phyloP scores from a whole-genome alignment of 1,140 invertebrate genomes.

The Trichomalopsis sarcophagae region DNA sequence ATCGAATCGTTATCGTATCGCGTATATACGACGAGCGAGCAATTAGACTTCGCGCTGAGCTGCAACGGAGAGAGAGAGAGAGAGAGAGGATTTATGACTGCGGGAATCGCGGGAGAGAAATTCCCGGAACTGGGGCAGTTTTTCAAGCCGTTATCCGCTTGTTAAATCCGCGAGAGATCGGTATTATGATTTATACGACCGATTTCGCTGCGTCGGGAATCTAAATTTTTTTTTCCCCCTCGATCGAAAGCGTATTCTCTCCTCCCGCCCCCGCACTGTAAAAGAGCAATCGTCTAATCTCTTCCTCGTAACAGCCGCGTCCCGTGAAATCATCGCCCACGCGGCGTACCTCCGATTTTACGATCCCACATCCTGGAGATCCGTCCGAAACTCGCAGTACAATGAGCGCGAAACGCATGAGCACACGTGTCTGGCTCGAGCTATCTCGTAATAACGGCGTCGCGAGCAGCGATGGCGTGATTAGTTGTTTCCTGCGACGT shows the following conservation, averaged over 20 bases:
- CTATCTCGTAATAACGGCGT: conserved; percentile 8
- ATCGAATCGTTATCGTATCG: conserved; percentile 15
- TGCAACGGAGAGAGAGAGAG: background rate
- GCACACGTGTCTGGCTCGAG: background rate
- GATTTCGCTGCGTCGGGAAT: no score
- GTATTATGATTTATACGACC: no score
- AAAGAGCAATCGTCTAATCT: no score
- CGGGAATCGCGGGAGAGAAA: background rate
- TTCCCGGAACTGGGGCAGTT: background rate
- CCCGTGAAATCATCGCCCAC: background rate
- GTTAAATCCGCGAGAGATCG: no score
- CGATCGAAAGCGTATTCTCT: no score
- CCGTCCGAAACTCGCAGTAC: background rate
- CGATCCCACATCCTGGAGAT: background rate
- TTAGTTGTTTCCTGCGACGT: conserved; percentile 40
- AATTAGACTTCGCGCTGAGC: background rate
- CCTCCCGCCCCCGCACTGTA: no score
- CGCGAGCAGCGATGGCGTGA: background rate
- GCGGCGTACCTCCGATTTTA: background rate
- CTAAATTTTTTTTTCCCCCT: no score
- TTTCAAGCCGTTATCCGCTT: background rate
- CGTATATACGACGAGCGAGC: background rate
- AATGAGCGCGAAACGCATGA: background rate
- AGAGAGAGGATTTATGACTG: background rate
- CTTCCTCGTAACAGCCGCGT: no score